Conservation (phyloP, 2,113 vertebrate species). For the Charina bottae region DNA sequence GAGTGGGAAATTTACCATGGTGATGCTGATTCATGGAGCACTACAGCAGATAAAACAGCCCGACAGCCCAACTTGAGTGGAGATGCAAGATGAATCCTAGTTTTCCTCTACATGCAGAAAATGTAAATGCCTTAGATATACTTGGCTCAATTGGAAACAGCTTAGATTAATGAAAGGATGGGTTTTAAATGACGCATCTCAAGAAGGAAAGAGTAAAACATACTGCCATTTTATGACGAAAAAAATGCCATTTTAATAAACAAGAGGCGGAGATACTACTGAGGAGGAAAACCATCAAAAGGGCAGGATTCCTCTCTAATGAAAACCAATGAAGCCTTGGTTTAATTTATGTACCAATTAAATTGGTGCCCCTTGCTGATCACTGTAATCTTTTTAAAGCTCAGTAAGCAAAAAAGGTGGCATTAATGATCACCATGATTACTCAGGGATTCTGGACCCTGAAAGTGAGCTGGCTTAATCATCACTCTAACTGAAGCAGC, state of each 20-base stretch:
- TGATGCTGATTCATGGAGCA: background rate
- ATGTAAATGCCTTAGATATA: background rate
- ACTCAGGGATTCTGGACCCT: constrained; percentile 46
- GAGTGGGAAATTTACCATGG: background rate
- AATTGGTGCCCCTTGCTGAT: constrained; percentile 55
- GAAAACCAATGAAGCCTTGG: constrained; percentile 45
- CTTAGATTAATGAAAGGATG: constrained; percentile 1
- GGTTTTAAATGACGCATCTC: background rate
- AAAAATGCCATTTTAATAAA: constrained; percentile 3
- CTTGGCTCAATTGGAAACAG: constrained; percentile 7
- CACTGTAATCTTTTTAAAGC: constrained; percentile 52
- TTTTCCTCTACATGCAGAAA: background rate
- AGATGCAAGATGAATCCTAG: background rate
- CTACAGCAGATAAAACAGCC: background rate
- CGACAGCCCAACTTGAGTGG: background rate
- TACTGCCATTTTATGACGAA: background rate
- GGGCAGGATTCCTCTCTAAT: constrained; percentile 24
- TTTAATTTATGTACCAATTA: constrained; percentile 42
- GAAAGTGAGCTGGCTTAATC: constrained; percentile 37
- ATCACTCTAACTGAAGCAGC: constrained; percentile 9
- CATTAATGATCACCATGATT: constrained; percentile 54
- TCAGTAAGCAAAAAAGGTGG: constrained; percentile 60
- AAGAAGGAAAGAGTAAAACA: constrained; percentile 34
- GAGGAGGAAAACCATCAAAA: constrained; percentile 36
- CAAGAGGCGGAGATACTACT: constrained; percentile 12